Evolutionary conservation across 64 coral and sea anemone genomes (phyloP), one percentile per base, ranked within the genome.

Genomic region (Trachythela sp.): DNA sequence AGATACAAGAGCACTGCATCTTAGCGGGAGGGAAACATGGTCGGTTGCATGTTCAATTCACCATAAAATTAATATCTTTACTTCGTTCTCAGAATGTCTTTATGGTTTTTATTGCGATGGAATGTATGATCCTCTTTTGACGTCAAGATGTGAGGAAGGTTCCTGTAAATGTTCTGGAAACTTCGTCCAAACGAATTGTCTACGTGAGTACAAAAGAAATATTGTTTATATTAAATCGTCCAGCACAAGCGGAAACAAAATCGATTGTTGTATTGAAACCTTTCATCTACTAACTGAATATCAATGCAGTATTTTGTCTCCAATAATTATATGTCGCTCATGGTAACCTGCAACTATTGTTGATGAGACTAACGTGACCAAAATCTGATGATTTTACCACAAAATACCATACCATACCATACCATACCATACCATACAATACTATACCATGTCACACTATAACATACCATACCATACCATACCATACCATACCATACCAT

Each of bases 51-150:
- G 20, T 64, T 64, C 24, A 64, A 45, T 45, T 64, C 1, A 64
- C 56, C 17, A n/a, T 27, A 64, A 6, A 20, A 64, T 27, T n/a
- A 26, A 64, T n/a, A 64, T 30, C 75, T 39, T 34, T 20, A 4
- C 17, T 80, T 35, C 37, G 20, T 35, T 80, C 30, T 4, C 35
- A 80, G 75, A 35, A 80, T 80, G 75, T 20, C 9, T 37, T 1
- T 80, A 6, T 80, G 75, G 75, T 17, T 37, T 80, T 80, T 80
- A 36, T 80, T 80, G 75, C 37, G 75, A 80, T 80, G 75, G 75
- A 37, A 80, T 80, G 75, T 37, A 80, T 30, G 75, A 80, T 80
- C 33, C 31, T 35, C 34, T 36, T 5, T 37, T 80, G 33, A 80
- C 9, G 30, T 80, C 75, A 39, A 80, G 1, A 13, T 80, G 75